Base-by-base conservation (phyloP, 2,888 invertebrate genomes). In the Abrostola tripartita region DNA sequence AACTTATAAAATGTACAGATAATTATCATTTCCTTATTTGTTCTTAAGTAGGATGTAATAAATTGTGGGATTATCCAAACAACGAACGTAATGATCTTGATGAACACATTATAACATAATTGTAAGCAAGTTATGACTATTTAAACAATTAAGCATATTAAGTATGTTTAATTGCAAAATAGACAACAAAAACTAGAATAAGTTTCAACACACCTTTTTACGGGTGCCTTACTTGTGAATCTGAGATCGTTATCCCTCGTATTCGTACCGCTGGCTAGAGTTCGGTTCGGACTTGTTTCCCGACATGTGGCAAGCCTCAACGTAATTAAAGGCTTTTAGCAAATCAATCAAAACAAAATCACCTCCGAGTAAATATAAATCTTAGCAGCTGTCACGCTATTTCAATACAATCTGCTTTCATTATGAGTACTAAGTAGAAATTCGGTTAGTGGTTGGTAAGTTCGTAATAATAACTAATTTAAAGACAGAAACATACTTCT, bases 81-180 rank as follows among this genome's bases (percentile, higher is more conserved):
- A 24, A 47, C 44, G 12, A 24, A 47, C 44, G 9, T 47, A 47
- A 47, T 47, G 44, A 47, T 47, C 44, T 47, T 47, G 24, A 47
- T 47, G 44, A 47, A 47, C 14, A 47, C 44, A 47, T 47, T 47
- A 47, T 47, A 47, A 47, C 24, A 24, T 47, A 47, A 47, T 47
- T 47, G 44, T 47, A 24, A 47, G 44, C 44, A 47, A 47, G 44
- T 47, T 47, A 47, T 47, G 44, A 47, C 44, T 47, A 47, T 47
- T 47, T 47, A 47, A 47, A 24, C 44, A 47, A 47, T 47, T 47
- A 47, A 14, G 24, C 44, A 47, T 24, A 47, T 12, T 47, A 47
- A 47, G 44, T 47, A 47, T 47, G 12, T 47, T 47, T 47, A 47
- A 47, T 47, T 47, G 44, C 24, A 24, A 47, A 47, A 47, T 8